Conservation (phyloP, 2,888 invertebrate species). For the Glaucopsyche alexis region DNA sequence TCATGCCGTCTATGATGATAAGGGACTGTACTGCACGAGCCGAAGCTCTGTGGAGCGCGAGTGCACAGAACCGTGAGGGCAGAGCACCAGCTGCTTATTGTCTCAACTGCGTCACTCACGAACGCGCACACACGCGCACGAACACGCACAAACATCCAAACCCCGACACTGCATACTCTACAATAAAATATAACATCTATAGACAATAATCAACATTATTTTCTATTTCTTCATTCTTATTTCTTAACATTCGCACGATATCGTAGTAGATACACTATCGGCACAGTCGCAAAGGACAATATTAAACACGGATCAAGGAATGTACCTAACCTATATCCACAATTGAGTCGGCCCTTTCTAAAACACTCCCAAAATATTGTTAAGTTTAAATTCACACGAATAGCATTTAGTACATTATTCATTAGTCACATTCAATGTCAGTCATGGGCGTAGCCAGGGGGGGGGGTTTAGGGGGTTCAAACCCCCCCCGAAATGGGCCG, state of each 20-base stretch:
- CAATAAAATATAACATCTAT: not conserved
- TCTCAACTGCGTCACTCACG: slow-evolving; percentile 2
- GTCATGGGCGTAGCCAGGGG: no score
- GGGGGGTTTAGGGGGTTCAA: no score
- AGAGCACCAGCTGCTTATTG: slow-evolving; percentile 7
- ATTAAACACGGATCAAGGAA: not conserved
- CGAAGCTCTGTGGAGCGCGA: not conserved
- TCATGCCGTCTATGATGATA: no score
- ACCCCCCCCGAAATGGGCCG: no score
- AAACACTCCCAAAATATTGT: not conserved
- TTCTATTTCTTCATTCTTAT: not conserved
- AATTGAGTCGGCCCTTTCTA: not conserved
- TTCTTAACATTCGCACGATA: not conserved
- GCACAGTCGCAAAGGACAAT: not conserved
- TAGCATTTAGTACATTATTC: no score
- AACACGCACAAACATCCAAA: not conserved
- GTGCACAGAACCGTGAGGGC: not conserved
- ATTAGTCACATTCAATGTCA: no score
- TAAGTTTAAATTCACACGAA: not conserved
- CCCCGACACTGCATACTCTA: not conserved
- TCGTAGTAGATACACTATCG: not conserved
- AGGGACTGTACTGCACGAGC: no score
- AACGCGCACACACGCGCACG: not conserved
- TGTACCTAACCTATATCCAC: slow-evolving; percentile 2
- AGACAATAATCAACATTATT: not conserved